A percentile compares a stretch with the other conserved stretches of the same genome.
Evolutionary conservation across 2,113 vertebrate genomes (phyloP).

Genomic region (Periophthalmus modestus): DNA sequence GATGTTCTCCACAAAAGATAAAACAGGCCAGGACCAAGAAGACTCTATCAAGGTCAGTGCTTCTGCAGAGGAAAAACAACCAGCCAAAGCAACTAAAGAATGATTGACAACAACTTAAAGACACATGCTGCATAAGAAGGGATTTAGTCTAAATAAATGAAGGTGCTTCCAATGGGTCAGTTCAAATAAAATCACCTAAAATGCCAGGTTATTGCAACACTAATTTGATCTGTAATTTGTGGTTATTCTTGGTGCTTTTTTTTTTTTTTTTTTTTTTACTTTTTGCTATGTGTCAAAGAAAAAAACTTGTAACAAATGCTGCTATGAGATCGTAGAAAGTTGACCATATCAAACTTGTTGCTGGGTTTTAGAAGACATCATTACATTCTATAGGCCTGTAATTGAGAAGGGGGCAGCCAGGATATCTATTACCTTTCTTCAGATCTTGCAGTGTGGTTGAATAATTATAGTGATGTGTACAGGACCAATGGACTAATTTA

Average conservation of each 20-base stretch:
- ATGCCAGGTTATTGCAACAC: not conserved
- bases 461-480: not conserved
- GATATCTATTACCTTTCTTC: not conserved
- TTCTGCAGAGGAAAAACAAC: constrained; percentile 17
- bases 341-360: not conserved
- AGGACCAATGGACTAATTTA: not conserved
- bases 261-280: not conserved
- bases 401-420: not conserved
- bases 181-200: not conserved
- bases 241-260: not conserved
- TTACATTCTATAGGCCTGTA: not conserved
- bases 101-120: not conserved
- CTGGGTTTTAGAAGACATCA: not conserved
- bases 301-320: not conserved
- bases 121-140: not conserved
- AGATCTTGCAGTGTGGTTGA: not conserved
- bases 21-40: constrained; percentile 10
- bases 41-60: constrained; percentile 13
- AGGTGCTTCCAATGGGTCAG: not conserved
- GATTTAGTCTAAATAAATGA: not conserved
- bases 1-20: constrained; percentile 50
- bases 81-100: constrained; percentile 24
- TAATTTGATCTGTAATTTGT: not conserved
- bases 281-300: not conserved
- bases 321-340: not conserved